Evolutionary conservation across 1,140 invertebrate genomes (phyloP), one percentile per base, ranked within the genome.

Genomic region (Caenorhabditis elegans): DNA sequence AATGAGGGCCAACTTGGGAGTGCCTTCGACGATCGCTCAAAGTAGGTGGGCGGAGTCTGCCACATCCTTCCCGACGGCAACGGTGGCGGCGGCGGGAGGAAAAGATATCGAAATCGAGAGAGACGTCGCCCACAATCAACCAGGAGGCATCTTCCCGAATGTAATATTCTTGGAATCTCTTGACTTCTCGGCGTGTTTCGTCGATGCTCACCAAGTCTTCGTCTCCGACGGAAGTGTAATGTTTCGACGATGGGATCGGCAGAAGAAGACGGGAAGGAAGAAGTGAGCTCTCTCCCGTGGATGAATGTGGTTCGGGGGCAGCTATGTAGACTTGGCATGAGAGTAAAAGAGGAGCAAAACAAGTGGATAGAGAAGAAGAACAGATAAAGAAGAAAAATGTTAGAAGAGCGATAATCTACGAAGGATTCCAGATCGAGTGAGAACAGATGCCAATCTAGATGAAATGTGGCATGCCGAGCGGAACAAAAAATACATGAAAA

Each of bases 131-230:
- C 60, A 70, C 60, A 70, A 70, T 13, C 60, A 70, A 22, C 60
- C 60, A 39, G 34, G 60, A 70, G 60, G 34, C 60, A 70, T 70
- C 60, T 39, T 70, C 5, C 60, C 34, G 34, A 70, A 70, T 70
- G 60, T 70, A 70, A 70, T 70, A 70, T 70, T 70, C 60, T 39
- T 70, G 39, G 60, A 70, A 70, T 70, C 60, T 70, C 60, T 70
- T 43, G 60, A 39, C 60, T 70, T 70, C 11, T 70, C 60, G 34
- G 19, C 60, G 34, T 70, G 60, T 70, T 70, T 70, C 60, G 60
- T 39, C 31, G 19, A 3, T 6, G 34, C 60, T 60, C 28, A 6
- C 60, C 60, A 26, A 70, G 17, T 70, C 60, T 70, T 70, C 60
- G 34, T 39, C 34, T 43, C 34, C 60, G 11, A 36, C 34, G 5